Evolutionary conservation across 2,888 invertebrate species (phyloP).

Genomic region (Mythimna vitellina): DNA sequence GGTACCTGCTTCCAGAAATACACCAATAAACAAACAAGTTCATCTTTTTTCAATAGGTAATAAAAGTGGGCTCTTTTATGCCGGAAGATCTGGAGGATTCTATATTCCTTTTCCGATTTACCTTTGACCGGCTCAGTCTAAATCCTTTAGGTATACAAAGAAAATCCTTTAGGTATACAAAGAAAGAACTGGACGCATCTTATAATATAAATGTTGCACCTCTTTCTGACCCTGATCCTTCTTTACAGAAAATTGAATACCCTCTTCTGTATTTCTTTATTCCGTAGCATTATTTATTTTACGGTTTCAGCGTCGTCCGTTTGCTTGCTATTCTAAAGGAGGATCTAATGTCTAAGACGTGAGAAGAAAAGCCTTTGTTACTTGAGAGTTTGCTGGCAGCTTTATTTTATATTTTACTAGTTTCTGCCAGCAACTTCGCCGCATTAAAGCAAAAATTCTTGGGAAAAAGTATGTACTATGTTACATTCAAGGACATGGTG

Average conservation of each 20-base stretch:
- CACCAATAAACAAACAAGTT: too few relatives aligned
- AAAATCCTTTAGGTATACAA: not conserved
- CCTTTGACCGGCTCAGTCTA: not conserved
- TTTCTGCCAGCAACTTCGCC: too few relatives aligned
- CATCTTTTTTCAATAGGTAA: too few relatives aligned
- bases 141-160: not conserved
- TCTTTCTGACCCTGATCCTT: not conserved
- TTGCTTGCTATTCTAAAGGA: not conserved
- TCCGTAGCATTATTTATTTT: too few relatives aligned
- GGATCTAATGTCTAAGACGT: not conserved
- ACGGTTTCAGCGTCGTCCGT: not conserved
- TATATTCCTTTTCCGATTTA: not conserved
- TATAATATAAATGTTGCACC: not conserved
- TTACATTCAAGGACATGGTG: too few relatives aligned
- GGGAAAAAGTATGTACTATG: too few relatives aligned
- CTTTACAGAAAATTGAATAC: not conserved
- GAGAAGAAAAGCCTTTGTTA: conserved; percentile 6
- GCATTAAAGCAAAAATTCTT: too few relatives aligned
- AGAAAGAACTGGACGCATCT: not conserved
- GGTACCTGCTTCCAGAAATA: too few relatives aligned
- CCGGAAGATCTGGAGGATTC: not conserved
- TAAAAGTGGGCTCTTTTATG: too few relatives aligned
- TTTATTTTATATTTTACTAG: not conserved
- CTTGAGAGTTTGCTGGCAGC: not conserved
- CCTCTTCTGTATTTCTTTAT: conserved; percentile 3